Evolutionary conservation across 2,888 invertebrate genomes (phyloP), one percentile per base, ranked within the genome.

Genomic region (Timema cristinae): DNA sequence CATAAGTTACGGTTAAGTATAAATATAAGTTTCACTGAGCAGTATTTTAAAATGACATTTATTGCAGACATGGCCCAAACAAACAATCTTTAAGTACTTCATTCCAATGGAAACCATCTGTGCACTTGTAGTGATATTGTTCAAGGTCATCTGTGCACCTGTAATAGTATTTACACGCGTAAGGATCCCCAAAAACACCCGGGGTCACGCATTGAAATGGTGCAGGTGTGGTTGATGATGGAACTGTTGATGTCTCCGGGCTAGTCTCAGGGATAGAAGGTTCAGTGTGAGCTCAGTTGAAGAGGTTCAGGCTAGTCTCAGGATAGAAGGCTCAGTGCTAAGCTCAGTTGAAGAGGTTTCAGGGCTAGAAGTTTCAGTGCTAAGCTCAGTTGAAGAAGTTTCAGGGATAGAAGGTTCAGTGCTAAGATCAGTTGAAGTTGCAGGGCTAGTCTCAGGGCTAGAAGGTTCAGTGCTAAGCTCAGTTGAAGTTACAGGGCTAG

Each of bases 61-160:
- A 32, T 32, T 32, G 32, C 7, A 59, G 59, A 9, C 59, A 59
- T 59, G 6, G 47, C 48, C 63, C 63, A 7, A 0, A n/a, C 9
- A 63, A 48, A 63, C 63, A 63, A 13, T 63, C 63, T 32, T 8
- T 63, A 11, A 63, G 32, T 6, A 63, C 7, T 6, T 63, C 63
- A 32, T 63, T 63, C 11, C 32, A 63, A 13, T 63, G 63, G 47
- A 47, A 63, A 63, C 63, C 63, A 63, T 63, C 32, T 7, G 32
- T 32, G 48, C 63, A 63, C 9, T 9, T 48, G n/a, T 63, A 48
- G 16, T 47, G 63, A 32, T 47, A 10, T 47, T 32, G 47, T 47
- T 11, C 13, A 63, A 10, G 47, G 13, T 9, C 47, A 63, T 11
- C 13, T 47, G 63, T 32, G 13, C 63, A 63, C 47, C 47, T 48